A percentile compares a stretch with the other conserved stretches of the same genome.
Evolutionary conservation across 2,113 vertebrate genomes (phyloP).

Genomic region (Irena cyanogastra): DNA sequence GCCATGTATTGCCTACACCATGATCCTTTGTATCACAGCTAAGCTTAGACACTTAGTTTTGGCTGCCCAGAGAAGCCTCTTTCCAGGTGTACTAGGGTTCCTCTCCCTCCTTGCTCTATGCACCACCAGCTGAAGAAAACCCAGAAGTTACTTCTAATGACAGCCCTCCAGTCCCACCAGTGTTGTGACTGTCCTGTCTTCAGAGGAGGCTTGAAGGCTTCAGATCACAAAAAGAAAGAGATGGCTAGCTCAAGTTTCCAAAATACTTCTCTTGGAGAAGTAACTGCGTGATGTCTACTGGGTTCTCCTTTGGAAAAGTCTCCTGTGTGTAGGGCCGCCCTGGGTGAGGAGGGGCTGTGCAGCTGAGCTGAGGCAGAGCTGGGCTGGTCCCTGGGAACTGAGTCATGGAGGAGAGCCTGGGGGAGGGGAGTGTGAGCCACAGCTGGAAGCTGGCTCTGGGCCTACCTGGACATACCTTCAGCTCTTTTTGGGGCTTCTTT

Average conservation of each 20-base stretch:
- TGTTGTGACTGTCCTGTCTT: neutral
- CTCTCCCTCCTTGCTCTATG: neutral
- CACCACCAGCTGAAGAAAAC: neutral
- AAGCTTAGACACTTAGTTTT: neutral
- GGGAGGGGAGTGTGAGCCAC: neutral
- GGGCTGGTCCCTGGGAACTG: neutral
- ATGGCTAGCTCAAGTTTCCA: neutral
- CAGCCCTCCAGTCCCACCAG: neutral
- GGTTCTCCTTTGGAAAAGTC: neutral
- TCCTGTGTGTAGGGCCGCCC: neutral
- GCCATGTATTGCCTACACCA: accelerated
- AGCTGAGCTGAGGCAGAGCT: neutral
- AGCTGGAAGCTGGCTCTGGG: neutral
- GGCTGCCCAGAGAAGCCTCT: neutral
- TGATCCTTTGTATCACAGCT: neutral
- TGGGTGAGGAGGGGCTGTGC: neutral
- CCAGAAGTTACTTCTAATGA: neutral
- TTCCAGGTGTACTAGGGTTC: neutral
- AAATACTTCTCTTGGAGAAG: neutral
- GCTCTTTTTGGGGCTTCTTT: neutral
- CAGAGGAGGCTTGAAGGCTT: neutral
- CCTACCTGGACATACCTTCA: neutral
- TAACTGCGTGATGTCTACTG: neutral
- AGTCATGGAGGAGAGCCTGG: neutral
- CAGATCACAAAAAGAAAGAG: neutral